phyloP scores from a whole-genome alignment of 2,113 vertebrate species.

The Cryptomyrus ogoouensis region DNA sequence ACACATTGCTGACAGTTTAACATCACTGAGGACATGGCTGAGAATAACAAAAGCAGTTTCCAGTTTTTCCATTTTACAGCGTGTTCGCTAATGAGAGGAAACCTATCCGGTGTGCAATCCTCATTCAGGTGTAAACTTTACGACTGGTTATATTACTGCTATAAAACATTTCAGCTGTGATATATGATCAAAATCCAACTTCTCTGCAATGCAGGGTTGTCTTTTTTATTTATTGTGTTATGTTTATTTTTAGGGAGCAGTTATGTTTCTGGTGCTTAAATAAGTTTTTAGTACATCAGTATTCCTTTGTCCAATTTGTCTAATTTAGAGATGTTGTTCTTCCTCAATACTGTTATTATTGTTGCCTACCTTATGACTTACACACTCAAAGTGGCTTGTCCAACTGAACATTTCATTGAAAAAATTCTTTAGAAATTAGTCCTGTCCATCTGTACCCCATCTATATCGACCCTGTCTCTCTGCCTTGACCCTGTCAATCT shows the following conservation, averaged over 20 bases:
- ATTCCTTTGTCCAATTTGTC: not conserved
- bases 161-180: conserved; percentile 1
- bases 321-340: not conserved
- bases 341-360: not conserved
- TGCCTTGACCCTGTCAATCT: not conserved
- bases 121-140: not conserved
- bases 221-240: not conserved
- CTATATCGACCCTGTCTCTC: not conserved
- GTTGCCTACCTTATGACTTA: not conserved
- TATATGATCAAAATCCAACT: not conserved
- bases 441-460: not conserved
- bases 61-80: not conserved
- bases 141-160: not conserved
- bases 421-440: not conserved
- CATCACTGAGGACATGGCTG: not conserved
- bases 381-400: not conserved
- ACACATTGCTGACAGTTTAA: not conserved
- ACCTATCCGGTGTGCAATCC: not conserved
- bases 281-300: not conserved
- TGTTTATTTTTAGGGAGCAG: not conserved
- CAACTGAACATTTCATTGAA: not conserved
- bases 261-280: not conserved
- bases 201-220: not conserved
- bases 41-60: not conserved
- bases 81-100: not conserved